Conservation (phyloP, 2,797 vertebrate genomes). For the Schizopygopsis pylzovi region DNA sequence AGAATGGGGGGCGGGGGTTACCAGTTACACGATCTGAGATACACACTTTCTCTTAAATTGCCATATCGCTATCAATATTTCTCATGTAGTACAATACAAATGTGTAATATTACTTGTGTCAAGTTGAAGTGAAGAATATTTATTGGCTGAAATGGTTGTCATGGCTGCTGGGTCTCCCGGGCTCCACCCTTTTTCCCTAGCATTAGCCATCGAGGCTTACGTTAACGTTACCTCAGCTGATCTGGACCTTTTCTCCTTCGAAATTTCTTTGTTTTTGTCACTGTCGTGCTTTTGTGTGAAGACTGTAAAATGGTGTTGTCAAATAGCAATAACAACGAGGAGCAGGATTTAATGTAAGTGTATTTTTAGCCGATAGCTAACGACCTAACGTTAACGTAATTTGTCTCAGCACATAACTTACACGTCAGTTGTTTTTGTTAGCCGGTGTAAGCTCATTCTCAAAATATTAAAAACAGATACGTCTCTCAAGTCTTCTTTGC, state of each 20-base stretch:
- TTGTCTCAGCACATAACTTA: not conserved
- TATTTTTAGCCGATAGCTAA: constrained; percentile 5
- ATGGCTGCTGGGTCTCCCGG: not conserved
- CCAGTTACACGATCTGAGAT: not conserved
- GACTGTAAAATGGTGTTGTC: constrained; percentile 82
- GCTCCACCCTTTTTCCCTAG: not conserved
- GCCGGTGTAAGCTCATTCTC: not conserved
- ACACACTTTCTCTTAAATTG: not conserved
- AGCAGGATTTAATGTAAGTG: constrained; percentile 83
- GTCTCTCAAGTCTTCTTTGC: not conserved
- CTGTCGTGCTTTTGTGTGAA: constrained; percentile 63
- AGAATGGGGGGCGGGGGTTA: not conserved
- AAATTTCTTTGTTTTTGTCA: not conserved
- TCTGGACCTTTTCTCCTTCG: not conserved
- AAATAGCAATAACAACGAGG: constrained; percentile 72
- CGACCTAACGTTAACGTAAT: not conserved
- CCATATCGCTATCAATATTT: not conserved
- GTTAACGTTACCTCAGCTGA: not conserved
- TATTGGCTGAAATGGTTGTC: constrained; percentile 2
- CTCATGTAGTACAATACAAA: not conserved
- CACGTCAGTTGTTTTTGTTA: constrained; percentile 36
- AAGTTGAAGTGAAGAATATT: not conserved
- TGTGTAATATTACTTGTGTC: not conserved
- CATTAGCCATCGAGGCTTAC: constrained; percentile 20
- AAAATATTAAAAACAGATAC: not conserved